Percentiles rank a stretch among this genome's conserved stretches.
Conservation (phyloP, 1,140 invertebrate genomes). For the Temnothorax curvispinosus region DNA sequence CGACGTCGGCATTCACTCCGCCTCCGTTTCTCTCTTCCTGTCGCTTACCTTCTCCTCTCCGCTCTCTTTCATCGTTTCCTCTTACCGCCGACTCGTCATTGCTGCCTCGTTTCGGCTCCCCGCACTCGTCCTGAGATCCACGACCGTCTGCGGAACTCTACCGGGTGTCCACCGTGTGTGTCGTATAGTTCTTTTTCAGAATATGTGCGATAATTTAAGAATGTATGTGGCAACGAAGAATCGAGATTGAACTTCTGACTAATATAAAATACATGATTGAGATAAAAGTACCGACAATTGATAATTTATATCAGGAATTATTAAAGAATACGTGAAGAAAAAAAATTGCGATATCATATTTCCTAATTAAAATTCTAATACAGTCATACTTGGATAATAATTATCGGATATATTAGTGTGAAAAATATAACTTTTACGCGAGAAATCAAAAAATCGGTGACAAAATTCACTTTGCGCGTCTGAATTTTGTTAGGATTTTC, state of each 20-base stretch:
- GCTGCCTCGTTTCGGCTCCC: constrained; percentile 43
- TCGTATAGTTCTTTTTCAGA: neutral
- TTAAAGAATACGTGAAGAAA: neutral
- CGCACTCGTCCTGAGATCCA: constrained; percentile 39
- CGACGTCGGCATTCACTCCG: constrained; percentile 67
- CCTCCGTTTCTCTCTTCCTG: constrained; percentile 60
- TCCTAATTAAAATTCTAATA: neutral
- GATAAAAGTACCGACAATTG: neutral
- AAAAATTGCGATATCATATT: neutral
- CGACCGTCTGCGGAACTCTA: constrained; percentile 47
- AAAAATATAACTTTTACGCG: neutral
- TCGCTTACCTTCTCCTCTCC: constrained; percentile 3
- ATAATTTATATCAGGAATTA: neutral
- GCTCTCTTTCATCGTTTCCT: constrained; percentile 41
- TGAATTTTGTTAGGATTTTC: neutral
- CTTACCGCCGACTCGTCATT: constrained; percentile 45
- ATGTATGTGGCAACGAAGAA: neutral
- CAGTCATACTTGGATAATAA: neutral
- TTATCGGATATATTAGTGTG: neutral
- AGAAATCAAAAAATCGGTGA: neutral
- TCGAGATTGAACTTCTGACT: neutral
- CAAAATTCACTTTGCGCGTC: constrained; percentile 6
- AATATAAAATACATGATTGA: neutral
- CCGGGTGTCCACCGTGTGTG: constrained; percentile 21
- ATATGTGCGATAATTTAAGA: neutral